A percentile compares a stretch with the other conserved stretches of the same genome.
Conservation (phyloP, 2,113 vertebrate species). For the Chamaetylas fuelleborni region DNA sequence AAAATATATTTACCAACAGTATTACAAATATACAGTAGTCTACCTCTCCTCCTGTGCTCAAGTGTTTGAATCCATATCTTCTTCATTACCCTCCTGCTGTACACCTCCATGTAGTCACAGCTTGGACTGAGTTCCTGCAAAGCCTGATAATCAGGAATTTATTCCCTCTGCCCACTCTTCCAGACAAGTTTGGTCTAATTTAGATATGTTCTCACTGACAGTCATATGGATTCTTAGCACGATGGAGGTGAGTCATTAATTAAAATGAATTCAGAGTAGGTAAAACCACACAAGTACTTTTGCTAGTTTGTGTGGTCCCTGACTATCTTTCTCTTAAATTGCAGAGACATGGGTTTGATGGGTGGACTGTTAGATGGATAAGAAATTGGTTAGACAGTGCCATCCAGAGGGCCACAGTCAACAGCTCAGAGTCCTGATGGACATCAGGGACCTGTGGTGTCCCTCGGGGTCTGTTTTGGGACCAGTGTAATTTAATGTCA, state of each 20-base stretch:
- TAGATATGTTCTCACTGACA: neutral
- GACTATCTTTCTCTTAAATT: neutral
- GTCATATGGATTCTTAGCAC: neutral
- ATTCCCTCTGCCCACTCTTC: neutral
- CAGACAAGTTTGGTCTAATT: neutral
- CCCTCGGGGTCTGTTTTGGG: neutral
- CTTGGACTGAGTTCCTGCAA: neutral
- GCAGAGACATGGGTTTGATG: accelerated
- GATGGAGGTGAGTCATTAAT: neutral
- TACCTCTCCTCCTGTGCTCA: neutral
- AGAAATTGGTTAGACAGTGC: neutral
- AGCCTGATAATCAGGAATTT: neutral
- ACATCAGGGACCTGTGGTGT: neutral
- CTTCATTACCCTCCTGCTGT: neutral
- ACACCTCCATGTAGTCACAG: neutral
- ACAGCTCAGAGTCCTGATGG: neutral
- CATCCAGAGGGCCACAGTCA: neutral
- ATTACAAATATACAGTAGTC: neutral
- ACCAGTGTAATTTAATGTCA: neutral
- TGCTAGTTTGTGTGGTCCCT: neutral
- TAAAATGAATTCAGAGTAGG: neutral
- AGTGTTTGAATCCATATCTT: neutral
- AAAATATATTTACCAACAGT: neutral
- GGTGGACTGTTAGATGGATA: too few relatives aligned
- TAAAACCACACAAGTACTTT: neutral